Base-by-base conservation (phyloP, 2,113 vertebrate genomes). In the Odocoileus hemionus region DNA sequence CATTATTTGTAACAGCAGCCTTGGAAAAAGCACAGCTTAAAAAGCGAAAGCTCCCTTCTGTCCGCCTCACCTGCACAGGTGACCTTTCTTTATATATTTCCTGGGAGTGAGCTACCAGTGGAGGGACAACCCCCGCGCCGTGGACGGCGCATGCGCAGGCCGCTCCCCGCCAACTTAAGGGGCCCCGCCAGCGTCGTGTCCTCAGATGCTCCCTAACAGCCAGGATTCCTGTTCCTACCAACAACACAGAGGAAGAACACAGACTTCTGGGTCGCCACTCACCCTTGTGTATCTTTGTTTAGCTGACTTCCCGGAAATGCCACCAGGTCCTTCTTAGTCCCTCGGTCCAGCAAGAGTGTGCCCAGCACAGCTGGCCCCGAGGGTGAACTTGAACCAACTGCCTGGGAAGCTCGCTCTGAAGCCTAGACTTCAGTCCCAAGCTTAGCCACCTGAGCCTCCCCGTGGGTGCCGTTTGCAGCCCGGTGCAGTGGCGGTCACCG, bases 401-500 rank as follows among this genome's bases (percentile, higher is more conserved):
- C 25, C 86, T 39, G 33, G 15, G 47, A 88, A 39, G 61, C 33
- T 47, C 4, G 8, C 17, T 23, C 39, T 28, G 61, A 52, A 70
- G 16, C 19, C 2, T 36, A 16, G 60, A 52, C 14, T 50, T n/a
- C 70, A 43, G 39, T 43, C 39, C 70, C 11, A 76, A 26, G 70
- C 70, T 76, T 43, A 25, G 13, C 26, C 45, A 26, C 21, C 13
- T 25, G 47, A 83, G 26, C 47, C 26, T 83, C 36, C 19, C n/a
- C 0, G 8, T 17, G 17, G 36, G 60, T 7, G 25, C 26, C 45
- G 11, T 92, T 23, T 1, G 4, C 10, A 47, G 39, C 55, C 6
- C 0, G 15, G 43, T 21, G 76, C 1, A 0, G 45, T 30, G 33
- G 12, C 7, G 0, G 7, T 64, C 45, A 7, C 26, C 11, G 47